Conservation (phyloP, 2,888 invertebrate genomes). For the Plemyria rubiginata region DNA sequence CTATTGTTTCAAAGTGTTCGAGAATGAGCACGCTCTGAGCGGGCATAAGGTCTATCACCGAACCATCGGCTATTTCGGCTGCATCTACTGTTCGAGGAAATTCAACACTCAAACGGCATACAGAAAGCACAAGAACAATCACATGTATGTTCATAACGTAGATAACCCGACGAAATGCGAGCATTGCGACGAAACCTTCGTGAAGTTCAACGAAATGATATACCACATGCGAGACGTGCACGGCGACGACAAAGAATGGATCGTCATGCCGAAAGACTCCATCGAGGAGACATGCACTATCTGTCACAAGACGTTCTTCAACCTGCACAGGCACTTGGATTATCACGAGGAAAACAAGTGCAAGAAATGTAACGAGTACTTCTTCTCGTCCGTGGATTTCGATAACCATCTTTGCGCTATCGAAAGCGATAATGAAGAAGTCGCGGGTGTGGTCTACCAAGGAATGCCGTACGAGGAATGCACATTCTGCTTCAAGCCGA, state of each 20-base stretch:
- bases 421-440: conserved; percentile 73
- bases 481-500: conserved; percentile 78
- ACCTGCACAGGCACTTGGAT: conserved; percentile 71
- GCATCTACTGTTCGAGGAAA: conserved; percentile 79
- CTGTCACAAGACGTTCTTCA: conserved; percentile 75
- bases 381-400: conserved; percentile 68
- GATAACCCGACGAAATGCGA: conserved; percentile 79
- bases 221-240: conserved; percentile 78
- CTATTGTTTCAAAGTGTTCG: conserved; percentile 78
- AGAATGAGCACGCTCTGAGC: conserved; percentile 70
- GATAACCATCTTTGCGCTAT: conserved; percentile 77
- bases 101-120: conserved; percentile 78
- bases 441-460: conserved; percentile 43
- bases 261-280: conserved; percentile 72
- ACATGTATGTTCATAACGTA: conserved; percentile 68
- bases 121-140: conserved; percentile 81
- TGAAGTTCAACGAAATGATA: conserved; percentile 81
- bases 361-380: conserved; percentile 79
- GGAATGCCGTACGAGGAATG: conserved; percentile 72
- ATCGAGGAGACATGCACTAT: conserved; percentile 73
- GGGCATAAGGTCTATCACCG: conserved; percentile 78
- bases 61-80: conserved; percentile 74
- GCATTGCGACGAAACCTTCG: conserved; percentile 83
- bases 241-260: conserved; percentile 78
- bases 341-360: conserved; percentile 80